phyloP scores from a whole-genome alignment of 1,140 invertebrate species.

The Dreissena polymorpha region DNA sequence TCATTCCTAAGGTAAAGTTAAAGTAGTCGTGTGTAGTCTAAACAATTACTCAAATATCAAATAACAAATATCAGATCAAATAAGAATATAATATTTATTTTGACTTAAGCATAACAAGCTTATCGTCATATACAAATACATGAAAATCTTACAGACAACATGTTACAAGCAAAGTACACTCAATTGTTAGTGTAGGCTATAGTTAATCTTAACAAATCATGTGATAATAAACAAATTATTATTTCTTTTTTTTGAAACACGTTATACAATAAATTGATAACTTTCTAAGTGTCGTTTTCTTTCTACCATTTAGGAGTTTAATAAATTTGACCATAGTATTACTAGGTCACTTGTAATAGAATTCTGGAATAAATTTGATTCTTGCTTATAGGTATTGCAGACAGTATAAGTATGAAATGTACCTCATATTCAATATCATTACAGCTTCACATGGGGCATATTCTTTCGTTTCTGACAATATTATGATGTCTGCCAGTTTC shows the following conservation, averaged over 20 bases:
- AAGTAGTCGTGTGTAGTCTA: background rate
- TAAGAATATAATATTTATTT: background rate
- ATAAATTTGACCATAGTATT: no score
- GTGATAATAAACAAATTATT: no score
- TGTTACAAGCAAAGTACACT: background rate
- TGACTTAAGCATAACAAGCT: conserved; percentile 1
- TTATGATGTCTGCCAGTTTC: conserved; percentile 18
- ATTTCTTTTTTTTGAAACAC: no score
- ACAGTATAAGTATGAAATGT: conserved; percentile 11
- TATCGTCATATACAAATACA: background rate
- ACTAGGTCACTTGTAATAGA: background rate
- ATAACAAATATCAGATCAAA: no score
- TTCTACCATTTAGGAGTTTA: no score
- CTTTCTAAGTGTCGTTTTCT: no score
- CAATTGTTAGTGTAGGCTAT: background rate
- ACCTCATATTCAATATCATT: conserved; percentile 11
- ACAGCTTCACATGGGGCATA: background rate
- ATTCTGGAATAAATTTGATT: background rate
- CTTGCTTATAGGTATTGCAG: background rate
- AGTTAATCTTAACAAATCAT: no score
- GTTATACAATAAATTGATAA: no score
- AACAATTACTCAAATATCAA: background rate
- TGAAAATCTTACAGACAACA: background rate
- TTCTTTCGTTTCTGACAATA: conserved; percentile 20
- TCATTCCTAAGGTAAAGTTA: conserved; percentile 4